Percentiles rank a stretch among this genome's conserved stretches.
phyloP scores from a whole-genome alignment of 1,140 invertebrate genomes.

The Caenorhabditis briggsae region DNA sequence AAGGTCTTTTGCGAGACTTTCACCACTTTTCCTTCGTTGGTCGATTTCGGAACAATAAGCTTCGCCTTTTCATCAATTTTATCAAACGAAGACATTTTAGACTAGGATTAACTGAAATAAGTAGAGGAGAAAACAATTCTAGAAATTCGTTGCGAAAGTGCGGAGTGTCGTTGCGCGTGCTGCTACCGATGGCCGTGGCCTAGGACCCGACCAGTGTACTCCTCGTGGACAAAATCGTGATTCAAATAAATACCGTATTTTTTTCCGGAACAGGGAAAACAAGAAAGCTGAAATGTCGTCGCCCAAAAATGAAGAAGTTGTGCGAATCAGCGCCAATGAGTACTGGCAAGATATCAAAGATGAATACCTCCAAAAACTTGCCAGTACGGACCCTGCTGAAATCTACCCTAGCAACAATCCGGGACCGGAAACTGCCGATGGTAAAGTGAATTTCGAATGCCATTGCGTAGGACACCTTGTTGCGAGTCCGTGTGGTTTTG shows the following conservation, averaged over 20 bases:
- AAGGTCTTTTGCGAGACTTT: constrained; percentile 65
- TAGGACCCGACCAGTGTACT: no score
- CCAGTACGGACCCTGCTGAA: constrained; percentile 64
- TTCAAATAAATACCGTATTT: neutral
- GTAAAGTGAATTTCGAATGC: constrained; percentile 75
- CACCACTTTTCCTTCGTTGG: constrained; percentile 63
- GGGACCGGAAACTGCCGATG: constrained; percentile 74
- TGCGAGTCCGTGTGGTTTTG: constrained; percentile 73
- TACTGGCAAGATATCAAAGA: constrained; percentile 70
- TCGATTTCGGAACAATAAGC: constrained; percentile 55
- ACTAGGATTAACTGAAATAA: neutral
- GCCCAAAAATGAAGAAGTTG: neutral
- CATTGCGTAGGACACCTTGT: constrained; percentile 76
- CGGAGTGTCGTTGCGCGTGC: no score
- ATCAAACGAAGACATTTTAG: constrained; percentile 63
- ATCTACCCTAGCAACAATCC: constrained; percentile 72
- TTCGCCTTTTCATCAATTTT: constrained; percentile 57
- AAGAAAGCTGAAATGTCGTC: neutral
- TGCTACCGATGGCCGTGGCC: no score
- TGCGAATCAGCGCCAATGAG: constrained; percentile 68
- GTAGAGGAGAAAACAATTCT: no score
- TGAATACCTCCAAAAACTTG: constrained; percentile 67
- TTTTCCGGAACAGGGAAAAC: neutral
- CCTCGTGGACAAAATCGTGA: no score
- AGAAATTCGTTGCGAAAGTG: no score